Percentiles rank a stretch among this genome's conserved stretches.
Conservation (phyloP, 2,888 invertebrate species). For the Ormyrus rosae region DNA sequence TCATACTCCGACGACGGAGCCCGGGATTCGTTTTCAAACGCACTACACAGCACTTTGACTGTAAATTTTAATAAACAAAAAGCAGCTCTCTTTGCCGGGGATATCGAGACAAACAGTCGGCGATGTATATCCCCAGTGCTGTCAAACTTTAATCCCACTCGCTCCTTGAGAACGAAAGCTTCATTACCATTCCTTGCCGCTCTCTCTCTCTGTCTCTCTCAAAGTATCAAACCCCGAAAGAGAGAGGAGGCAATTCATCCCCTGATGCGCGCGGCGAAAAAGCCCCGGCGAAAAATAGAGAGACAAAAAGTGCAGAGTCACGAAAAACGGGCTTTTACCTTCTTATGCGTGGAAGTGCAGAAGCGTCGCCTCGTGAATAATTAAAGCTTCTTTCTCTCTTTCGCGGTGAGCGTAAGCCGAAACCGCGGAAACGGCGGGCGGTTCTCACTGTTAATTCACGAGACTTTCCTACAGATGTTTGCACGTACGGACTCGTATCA, state of each 20-base stretch:
- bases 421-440: constrained; percentile 7
- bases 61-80: too few species aligned
- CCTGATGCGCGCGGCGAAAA: constrained; percentile 9
- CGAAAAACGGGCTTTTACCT: constrained; percentile 20
- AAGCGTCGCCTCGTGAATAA: constrained; percentile 18
- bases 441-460: constrained; percentile 12
- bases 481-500: constrained; percentile 14
- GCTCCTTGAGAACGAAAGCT: not conserved
- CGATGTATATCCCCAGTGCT: too few species aligned
- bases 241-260: not conserved
- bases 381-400: constrained; percentile 24
- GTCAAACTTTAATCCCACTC: constrained; percentile 20
- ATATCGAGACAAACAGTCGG: too few species aligned
- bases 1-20: not conserved
- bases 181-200: constrained; percentile 8
- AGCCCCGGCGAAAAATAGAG: not conserved
- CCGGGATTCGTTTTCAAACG: too few species aligned
- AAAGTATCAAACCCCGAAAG: not conserved
- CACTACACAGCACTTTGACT: too few species aligned
- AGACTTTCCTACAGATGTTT: not conserved
- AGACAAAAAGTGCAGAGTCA: not conserved
- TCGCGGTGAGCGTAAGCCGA: not conserved
- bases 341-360: not conserved
- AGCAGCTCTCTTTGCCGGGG: too few species aligned
- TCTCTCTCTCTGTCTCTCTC: not conserved